Conservation (phyloP, 2,113 vertebrate genomes). For the Stigmatopora argus region DNA sequence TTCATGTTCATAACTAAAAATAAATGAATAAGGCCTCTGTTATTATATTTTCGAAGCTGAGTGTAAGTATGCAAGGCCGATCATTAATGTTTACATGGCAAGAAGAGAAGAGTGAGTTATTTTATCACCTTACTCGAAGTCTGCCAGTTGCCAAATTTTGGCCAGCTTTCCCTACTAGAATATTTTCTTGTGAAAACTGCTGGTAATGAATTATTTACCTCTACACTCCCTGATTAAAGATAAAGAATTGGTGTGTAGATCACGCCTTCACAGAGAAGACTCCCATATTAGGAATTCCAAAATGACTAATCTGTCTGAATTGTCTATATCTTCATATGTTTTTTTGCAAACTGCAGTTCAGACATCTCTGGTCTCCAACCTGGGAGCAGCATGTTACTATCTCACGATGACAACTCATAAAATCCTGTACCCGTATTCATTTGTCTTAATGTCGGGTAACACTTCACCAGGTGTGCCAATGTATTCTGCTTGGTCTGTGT, state of each 20-base stretch:
- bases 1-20: too few relatives aligned
- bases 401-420: neutral
- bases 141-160: slow-evolving; percentile 27
- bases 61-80: neutral
- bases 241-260: slow-evolving; percentile 1
- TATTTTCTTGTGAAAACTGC: slow-evolving; percentile 62
- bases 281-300: slow-evolving; percentile 5
- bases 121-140: slow-evolving; percentile 23
- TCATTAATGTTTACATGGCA: slow-evolving; percentile 9
- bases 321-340: slow-evolving; percentile 23
- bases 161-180: slow-evolving; percentile 53
- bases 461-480: slow-evolving; percentile 20
- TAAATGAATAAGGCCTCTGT: too few relatives aligned
- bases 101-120: slow-evolving; percentile 12
- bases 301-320: slow-evolving; percentile 17
- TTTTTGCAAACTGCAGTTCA: slow-evolving; percentile 27
- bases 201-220: too few relatives aligned
- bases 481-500: slow-evolving; percentile 13
- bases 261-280: slow-evolving; percentile 1
- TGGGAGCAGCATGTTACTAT: slow-evolving; percentile 25
- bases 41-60: neutral
- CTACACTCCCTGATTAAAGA: neutral
- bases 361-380: slow-evolving; percentile 38
- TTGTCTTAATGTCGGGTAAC: slow-evolving; percentile 3
- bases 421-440: neutral